A percentile compares a stretch with the other conserved stretches of the same genome.
These are phyloP conservation scores for Sphinx pinastri DNA, from an alignment of 2,888 invertebrate species.

Conservation along the genomic window DNA sequence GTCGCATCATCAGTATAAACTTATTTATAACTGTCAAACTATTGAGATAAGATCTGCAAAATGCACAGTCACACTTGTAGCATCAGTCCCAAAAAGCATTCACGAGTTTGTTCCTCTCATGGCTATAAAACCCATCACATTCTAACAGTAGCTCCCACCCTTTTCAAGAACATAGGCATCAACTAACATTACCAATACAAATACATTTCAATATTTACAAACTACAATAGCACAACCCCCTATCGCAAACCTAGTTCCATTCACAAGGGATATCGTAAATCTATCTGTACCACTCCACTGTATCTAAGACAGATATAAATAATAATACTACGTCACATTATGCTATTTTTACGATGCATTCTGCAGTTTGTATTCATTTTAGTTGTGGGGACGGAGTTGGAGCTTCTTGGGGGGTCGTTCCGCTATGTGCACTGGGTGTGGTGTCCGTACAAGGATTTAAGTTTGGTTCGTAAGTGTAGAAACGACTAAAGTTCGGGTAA, in stretches of 20 bases:
- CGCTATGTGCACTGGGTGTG: too few species aligned
- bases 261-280: constrained; percentile 11
- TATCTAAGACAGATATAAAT: constrained; percentile 26
- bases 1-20: too few species aligned
- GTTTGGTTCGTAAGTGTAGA: too few species aligned
- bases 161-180: background rate
- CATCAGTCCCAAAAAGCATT: too few species aligned
- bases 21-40: too few species aligned
- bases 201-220: too few species aligned
- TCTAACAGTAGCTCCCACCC: background rate
- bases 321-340: constrained; percentile 21
- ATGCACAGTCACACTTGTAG: too few species aligned
- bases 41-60: too few species aligned
- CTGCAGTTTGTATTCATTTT: constrained; percentile 32
- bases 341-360: constrained; percentile 29
- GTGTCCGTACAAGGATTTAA: too few species aligned
- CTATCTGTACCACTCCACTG: constrained; percentile 17
- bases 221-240: background rate
- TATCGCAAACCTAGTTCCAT: background rate
- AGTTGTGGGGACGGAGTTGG: constrained; percentile 17
- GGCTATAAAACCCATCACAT: too few species aligned
- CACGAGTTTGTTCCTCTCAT: too few species aligned
- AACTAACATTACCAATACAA: background rate
- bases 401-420: background rate
- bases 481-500: too few species aligned